Evolutionary conservation across 2,113 vertebrate genomes (phyloP).

Genomic region (Microtus richardsoni): DNA sequence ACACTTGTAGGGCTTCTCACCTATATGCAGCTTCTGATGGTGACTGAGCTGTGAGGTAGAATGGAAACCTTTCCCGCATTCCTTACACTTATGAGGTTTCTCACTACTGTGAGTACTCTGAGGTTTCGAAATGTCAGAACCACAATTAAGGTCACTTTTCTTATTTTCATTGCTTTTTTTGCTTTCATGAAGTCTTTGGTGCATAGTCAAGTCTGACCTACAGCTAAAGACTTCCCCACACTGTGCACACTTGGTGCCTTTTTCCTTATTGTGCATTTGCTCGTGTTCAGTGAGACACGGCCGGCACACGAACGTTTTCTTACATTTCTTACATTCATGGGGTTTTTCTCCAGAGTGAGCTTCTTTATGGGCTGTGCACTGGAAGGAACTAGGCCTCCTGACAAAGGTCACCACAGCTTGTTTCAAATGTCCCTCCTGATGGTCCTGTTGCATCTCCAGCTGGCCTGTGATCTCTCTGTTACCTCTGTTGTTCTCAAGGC

Average conservation of each 20-base stretch:
- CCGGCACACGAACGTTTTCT: conserved; percentile 45
- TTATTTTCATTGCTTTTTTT: conserved; percentile 76
- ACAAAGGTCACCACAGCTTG: background rate
- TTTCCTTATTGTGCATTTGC: conserved; percentile 62
- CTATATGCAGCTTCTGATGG: conserved; percentile 81
- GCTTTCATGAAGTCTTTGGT: conserved; percentile 74
- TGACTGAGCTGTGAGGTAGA: conserved; percentile 79
- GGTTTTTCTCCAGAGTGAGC: conserved; percentile 34
- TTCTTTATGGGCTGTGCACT: background rate
- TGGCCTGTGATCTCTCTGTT: background rate
- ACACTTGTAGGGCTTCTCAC: conserved; percentile 83
- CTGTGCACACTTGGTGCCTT: conserved; percentile 73
- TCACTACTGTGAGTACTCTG: conserved; percentile 65
- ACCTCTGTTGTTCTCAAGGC: background rate
- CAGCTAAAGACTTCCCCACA: conserved; percentile 74
- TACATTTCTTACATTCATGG: conserved; percentile 44
- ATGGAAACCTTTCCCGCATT: conserved; percentile 81
- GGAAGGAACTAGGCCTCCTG: background rate
- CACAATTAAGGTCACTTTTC: conserved; percentile 60
- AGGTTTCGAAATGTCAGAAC: conserved; percentile 70
- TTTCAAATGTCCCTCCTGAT: background rate
- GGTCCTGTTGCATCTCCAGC: background rate
- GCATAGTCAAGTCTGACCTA: conserved; percentile 72
- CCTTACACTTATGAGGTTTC: conserved; percentile 77
- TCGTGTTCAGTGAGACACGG: conserved; percentile 45